Evolutionary conservation across 1,140 invertebrate genomes (phyloP).

Genomic region (Drosophila ambigua): DNA sequence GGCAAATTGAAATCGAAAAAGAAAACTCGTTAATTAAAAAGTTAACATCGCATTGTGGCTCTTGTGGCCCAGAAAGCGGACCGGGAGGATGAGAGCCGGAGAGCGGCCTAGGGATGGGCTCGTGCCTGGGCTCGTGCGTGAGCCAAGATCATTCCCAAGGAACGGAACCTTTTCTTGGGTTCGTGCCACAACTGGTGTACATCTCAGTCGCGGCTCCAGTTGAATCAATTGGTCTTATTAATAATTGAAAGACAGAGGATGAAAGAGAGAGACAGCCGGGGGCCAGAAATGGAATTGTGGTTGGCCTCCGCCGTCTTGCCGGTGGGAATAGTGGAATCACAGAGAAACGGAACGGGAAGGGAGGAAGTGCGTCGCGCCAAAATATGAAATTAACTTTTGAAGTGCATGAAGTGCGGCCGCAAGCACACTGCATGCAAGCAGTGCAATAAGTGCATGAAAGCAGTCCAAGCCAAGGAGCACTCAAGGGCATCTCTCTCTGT

Average conservation of each 20-base stretch:
- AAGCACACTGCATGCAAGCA: constrained; percentile 33
- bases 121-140: constrained; percentile 26
- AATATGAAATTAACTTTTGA: constrained; percentile 70
- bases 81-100: background rate
- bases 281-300: constrained; percentile 11
- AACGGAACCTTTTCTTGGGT: no score
- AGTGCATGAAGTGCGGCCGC: constrained; percentile 39
- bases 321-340: constrained; percentile 16
- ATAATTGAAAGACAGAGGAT: constrained; percentile 57
- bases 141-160: background rate
- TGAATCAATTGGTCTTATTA: constrained; percentile 72
- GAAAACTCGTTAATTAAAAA: constrained; percentile 84
- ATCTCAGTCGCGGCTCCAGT: constrained; percentile 13
- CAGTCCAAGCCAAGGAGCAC: background rate
- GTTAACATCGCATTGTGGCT: constrained; percentile 63
- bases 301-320: constrained; percentile 14
- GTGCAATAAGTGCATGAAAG: background rate
- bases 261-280: no score
- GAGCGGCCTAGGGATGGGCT: constrained; percentile 24
- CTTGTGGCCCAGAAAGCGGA: background rate
- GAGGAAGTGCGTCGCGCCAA: constrained; percentile 73
- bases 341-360: constrained; percentile 19
- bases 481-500: no score
- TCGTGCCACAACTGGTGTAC: no score
- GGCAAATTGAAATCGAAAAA: constrained; percentile 83